Percentiles rank a stretch among this genome's conserved stretches.
Conservation (phyloP, 2,113 vertebrate species). For the Erpornis zantholeuca region DNA sequence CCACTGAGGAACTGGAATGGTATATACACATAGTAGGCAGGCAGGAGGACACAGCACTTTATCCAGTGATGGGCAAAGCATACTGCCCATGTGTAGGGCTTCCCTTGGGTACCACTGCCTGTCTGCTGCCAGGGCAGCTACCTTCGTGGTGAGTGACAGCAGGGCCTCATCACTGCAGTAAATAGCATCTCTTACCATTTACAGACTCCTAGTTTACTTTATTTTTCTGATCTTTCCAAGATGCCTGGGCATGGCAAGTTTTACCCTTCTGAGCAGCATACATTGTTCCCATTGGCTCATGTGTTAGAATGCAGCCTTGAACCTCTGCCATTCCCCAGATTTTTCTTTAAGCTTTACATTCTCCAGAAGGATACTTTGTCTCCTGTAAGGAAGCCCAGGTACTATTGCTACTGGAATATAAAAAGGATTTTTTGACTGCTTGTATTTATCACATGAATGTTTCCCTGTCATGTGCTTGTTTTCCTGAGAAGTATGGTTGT, state of each 20-base stretch:
- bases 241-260: not conserved
- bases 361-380: not conserved
- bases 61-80: not conserved
- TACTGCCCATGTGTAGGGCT: not conserved
- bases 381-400: not conserved
- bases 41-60: not conserved
- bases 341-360: not conserved
- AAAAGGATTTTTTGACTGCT: not conserved
- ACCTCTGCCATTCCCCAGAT: not conserved
- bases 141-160: not conserved
- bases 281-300: not conserved
- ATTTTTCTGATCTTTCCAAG: not conserved
- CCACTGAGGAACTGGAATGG: not conserved
- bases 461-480: not conserved
- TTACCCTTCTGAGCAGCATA: not conserved
- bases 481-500: not conserved
- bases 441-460: not conserved
- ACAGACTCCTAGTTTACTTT: not conserved
- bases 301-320: not conserved
- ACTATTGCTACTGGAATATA: not conserved
- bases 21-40: not conserved
- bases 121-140: not conserved
- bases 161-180: not conserved
- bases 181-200: not conserved
- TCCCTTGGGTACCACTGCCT: not conserved